Evolutionary conservation across 2,797 vertebrate genomes (phyloP).

Genomic region (Sarcoramphus papa): DNA sequence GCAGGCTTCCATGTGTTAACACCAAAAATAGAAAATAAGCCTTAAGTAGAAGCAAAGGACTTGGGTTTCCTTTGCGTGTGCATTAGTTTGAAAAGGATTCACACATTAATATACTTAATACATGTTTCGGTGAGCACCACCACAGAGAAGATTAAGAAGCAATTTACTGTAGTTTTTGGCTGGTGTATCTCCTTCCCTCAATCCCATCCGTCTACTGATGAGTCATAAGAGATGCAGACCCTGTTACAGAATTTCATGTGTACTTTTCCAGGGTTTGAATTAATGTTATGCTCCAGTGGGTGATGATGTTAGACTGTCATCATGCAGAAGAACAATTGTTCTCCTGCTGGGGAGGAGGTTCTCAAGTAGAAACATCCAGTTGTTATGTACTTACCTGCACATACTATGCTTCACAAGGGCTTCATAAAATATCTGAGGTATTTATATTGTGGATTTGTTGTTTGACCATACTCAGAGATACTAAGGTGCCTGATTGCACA

Average conservation of each 20-base stretch:
- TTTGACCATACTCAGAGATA: neutral
- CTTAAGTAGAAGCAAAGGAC: neutral
- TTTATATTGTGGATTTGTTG: neutral
- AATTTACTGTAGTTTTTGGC: conserved; percentile 28
- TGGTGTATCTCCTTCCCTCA: neutral
- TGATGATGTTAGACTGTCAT: neutral
- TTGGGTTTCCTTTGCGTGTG: neutral
- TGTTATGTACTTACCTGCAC: neutral
- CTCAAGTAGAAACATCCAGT: neutral
- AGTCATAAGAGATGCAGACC: neutral
- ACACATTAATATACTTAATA: neutral
- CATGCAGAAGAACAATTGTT: neutral
- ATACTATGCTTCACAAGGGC: neutral
- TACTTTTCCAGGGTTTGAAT: neutral
- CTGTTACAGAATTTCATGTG: neutral
- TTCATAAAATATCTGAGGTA: neutral
- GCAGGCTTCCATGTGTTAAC: neutral
- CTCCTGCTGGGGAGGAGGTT: neutral
- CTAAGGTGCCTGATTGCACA: neutral
- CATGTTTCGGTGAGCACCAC: neutral
- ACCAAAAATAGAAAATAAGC: neutral
- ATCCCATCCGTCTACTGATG: neutral
- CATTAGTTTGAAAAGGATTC: neutral
- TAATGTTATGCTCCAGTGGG: neutral
- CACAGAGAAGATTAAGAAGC: conserved; percentile 2